phyloP scores from a whole-genome alignment of 2,797 vertebrate genomes.

The Odontamblyopus rebecca region DNA sequence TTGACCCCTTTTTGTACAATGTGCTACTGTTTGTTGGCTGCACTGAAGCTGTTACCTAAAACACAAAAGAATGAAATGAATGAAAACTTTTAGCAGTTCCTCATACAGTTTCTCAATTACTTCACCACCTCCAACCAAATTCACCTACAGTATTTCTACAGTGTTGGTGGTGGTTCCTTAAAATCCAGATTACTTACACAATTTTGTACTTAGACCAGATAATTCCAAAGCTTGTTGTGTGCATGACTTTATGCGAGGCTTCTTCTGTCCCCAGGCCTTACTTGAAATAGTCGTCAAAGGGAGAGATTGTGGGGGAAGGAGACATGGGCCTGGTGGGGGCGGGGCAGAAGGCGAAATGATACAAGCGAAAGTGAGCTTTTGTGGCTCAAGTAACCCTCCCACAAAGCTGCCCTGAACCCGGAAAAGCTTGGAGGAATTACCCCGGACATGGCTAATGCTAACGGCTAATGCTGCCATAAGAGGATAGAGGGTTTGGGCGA shows the following conservation, averaged over 20 bases:
- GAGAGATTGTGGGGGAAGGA: constrained; percentile 66
- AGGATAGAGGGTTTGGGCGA: constrained; percentile 15
- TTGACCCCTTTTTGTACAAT: constrained; percentile 49
- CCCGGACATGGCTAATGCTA: constrained; percentile 4
- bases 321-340: constrained; percentile 32
- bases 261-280: constrained; percentile 66
- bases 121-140: background rate
- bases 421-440: constrained; percentile 18
- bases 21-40: constrained; percentile 6
- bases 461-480: constrained; percentile 10
- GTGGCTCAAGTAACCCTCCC: constrained; percentile 16
- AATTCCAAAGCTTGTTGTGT: constrained; percentile 27
- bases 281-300: constrained; percentile 74
- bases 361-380: constrained; percentile 56
- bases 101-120: background rate
- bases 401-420: background rate
- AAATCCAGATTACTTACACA: background rate
- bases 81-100: constrained; percentile 3
- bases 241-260: constrained; percentile 53
- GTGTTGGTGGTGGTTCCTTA: background rate
- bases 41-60: background rate
- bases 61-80: background rate
- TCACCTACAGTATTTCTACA: background rate
- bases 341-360: constrained; percentile 42
- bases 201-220: background rate